Conservation (phyloP, 1,140 invertebrate species). For the Conus ventricosus region DNA sequence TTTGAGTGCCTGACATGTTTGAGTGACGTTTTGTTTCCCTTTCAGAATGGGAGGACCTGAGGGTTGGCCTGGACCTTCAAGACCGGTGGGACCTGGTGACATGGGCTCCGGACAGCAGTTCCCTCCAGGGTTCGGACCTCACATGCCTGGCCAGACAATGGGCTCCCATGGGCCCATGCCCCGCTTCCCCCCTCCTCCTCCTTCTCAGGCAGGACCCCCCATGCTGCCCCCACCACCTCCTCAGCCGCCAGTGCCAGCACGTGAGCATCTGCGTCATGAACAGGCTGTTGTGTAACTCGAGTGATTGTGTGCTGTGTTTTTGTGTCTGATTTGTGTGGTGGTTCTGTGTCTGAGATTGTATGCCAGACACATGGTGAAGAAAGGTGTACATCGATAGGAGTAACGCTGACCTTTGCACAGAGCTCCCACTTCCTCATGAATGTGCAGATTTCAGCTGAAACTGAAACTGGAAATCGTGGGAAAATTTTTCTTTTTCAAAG, state of each 20-base stretch:
- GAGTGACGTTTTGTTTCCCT: neutral
- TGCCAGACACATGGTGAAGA: no score
- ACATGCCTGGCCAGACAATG: conserved; percentile 54
- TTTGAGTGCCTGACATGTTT: neutral
- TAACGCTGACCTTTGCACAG: no score
- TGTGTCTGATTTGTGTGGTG: no score
- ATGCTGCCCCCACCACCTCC: conserved; percentile 50
- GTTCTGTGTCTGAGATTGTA: no score
- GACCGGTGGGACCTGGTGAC: conserved; percentile 36
- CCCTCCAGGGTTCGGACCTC: conserved; percentile 43
- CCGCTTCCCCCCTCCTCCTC: conserved; percentile 43
- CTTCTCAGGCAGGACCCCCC: conserved; percentile 6
- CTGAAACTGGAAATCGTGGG: no score
- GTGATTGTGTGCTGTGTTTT: no score
- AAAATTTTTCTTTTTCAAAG: no score
- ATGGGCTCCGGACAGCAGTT: conserved; percentile 45
- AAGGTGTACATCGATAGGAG: no score
- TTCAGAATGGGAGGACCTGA: conserved; percentile 49
- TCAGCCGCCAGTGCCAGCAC: conserved; percentile 70
- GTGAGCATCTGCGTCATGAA: conserved; percentile 75
- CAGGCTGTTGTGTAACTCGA: neutral
- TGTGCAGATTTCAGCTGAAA: no score
- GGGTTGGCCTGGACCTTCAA: conserved; percentile 38
- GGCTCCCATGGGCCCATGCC: conserved; percentile 47
- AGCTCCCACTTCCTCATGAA: no score